Evolutionary conservation across 1,140 invertebrate genomes (phyloP).

Genomic region (Caenorhabditis elegans): DNA sequence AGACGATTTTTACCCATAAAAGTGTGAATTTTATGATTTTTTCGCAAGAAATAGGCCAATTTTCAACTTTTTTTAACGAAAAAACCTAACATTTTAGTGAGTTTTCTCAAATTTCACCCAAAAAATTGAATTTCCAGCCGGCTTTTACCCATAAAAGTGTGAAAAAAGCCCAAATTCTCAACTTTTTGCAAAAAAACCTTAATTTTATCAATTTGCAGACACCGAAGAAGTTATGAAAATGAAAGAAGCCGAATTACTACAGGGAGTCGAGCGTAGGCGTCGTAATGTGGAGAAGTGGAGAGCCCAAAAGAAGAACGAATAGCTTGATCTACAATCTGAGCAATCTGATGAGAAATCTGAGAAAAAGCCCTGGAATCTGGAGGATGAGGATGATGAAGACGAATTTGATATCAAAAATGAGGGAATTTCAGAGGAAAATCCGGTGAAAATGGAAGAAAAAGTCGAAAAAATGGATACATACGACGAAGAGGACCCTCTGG

Average conservation of each 20-base stretch:
- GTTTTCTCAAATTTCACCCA: no score
- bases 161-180: no score
- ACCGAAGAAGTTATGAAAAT: background rate
- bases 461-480: conserved; percentile 52
- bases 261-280: background rate
- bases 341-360: background rate
- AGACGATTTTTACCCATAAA: no score
- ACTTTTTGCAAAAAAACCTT: no score
- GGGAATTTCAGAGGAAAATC: background rate
- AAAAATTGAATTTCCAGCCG: no score
- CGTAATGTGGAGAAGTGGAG: background rate
- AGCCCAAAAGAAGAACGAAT: background rate
- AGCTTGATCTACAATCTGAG: background rate
- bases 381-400: conserved; percentile 68
- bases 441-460: background rate
- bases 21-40: no score
- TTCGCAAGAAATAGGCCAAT: no score
- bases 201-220: conserved; percentile 17
- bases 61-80: no score
- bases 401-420: conserved; percentile 36
- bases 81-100: no score
- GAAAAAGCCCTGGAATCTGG: conserved; percentile 79
- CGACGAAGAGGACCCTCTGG: conserved; percentile 81
- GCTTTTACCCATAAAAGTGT: no score
- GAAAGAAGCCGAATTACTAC: background rate